Percentiles rank a stretch among this genome's conserved stretches.
phyloP scores from a whole-genome alignment of 1,140 invertebrate species.

The Reticulitermes speratus region DNA sequence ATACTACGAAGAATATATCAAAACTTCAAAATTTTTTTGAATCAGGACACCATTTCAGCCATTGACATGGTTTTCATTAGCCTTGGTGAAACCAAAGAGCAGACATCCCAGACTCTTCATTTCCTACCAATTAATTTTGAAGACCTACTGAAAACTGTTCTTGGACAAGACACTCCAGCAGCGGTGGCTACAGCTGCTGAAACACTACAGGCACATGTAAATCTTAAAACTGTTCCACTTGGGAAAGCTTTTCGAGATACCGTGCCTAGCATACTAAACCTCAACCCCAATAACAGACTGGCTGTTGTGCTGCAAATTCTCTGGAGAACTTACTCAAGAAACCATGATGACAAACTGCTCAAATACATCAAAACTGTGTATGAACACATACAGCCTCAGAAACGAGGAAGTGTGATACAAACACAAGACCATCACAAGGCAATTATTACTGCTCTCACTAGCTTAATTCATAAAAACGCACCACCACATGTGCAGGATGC shows the following conservation, averaged over 20 bases:
- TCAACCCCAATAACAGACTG: background rate
- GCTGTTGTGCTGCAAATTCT: background rate
- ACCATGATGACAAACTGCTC: background rate
- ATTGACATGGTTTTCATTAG: background rate
- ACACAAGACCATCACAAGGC: constrained; percentile 14
- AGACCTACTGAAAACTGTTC: background rate
- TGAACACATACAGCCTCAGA: constrained; percentile 18
- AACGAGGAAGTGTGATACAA: background rate
- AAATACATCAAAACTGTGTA: background rate
- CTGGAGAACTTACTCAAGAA: background rate
- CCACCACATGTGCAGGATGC: background rate
- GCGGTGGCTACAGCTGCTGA: background rate
- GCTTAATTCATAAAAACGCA: background rate
- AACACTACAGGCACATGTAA: background rate
- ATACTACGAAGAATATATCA: background rate
- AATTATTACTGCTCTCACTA: background rate
- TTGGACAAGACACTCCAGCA: background rate
- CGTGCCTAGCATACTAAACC: background rate
- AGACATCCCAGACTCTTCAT: background rate
- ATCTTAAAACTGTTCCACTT: constrained; percentile 5
- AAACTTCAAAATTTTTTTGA: background rate
- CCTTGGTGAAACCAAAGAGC: background rate
- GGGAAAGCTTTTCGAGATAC: constrained; percentile 12
- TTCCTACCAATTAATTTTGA: constrained; percentile 20
- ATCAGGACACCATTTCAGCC: background rate